Evolutionary conservation across 2,797 vertebrate species (phyloP), one percentile per base, ranked within the genome.

Genomic region (Heterohyrax brucei): DNA sequence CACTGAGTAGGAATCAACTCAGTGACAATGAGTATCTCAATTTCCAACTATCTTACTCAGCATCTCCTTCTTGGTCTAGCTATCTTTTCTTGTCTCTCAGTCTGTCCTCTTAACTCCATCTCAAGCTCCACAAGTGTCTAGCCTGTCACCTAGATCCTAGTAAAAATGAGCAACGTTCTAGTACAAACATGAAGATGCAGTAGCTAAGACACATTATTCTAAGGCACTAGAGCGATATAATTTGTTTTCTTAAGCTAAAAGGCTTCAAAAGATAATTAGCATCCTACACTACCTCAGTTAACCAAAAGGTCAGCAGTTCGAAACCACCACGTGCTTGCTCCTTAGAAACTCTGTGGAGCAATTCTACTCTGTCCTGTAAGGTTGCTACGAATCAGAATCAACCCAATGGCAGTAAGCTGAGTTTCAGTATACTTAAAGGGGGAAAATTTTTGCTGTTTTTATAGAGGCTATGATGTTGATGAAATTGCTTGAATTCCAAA

Each of bases 181-280:
- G 33, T 7, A 4, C 12, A 79, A 56, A n/a, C 16, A 19, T 7
- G 33, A 83, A 46, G 68, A 75, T 70, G 50, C 19, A 33, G 48
- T 68, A 92, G 73, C 76, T 39, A 82, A 82, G 50, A 68, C 30
- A 33, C 72, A 61, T 62, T 70, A 61, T 78, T 87, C 10, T 44
- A 79, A 84, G 75, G 33, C 8, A 85, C 44, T 5, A 21, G 59
- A 56, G 83, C 77, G 61, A 39, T 68, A 53, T 33, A 75, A 6
- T 75, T 56, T 75, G n/a, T 61, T 90, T 87, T 44, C 53, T 82
- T 87, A 80, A 50, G 46, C 12, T 90, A 83, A 86, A 89, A 61
- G 39, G 4, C 81, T 80, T 70, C 22, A 83, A 48, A 56, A 87
- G 44, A 93, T 87, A 83, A 87, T 56, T 56, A 82, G 33, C 16